Conservation (phyloP, 2,888 invertebrate genomes). For the Parelbella ahira region DNA sequence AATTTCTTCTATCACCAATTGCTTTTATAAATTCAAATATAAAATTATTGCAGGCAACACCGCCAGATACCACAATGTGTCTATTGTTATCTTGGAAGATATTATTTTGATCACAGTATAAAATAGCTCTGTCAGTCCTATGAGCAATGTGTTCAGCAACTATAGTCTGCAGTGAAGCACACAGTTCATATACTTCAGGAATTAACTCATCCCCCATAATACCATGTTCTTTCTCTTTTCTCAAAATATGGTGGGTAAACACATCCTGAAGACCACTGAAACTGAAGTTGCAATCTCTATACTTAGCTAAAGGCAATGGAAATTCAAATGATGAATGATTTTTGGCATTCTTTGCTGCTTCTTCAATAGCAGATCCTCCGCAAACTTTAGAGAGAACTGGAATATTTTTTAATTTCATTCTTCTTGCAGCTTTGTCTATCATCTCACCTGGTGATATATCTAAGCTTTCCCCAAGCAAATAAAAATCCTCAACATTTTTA, state of each 20-base stretch:
- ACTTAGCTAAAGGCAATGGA: conserved; percentile 81
- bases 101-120: conserved; percentile 82
- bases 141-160: conserved; percentile 89
- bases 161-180: conserved; percentile 90
- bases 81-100: conserved; percentile 77
- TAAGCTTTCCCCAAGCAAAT: conserved; percentile 87
- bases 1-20: conserved; percentile 84
- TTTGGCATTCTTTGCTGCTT: conserved; percentile 85
- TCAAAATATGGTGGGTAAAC: conserved; percentile 71
- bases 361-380: conserved; percentile 94
- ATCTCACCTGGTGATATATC: conserved; percentile 97
- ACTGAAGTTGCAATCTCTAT: conserved; percentile 93
- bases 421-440: conserved; percentile 94
- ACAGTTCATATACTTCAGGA: conserved; percentile 88
- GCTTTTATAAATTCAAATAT: conserved; percentile 85
- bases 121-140: conserved; percentile 90
- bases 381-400: conserved; percentile 85
- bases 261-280: conserved; percentile 90
- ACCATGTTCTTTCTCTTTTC: conserved; percentile 80
- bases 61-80: conserved; percentile 93
- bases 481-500: conserved; percentile 86
- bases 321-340: conserved; percentile 84
- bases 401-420: conserved; percentile 89
- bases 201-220: conserved; percentile 85
- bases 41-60: conserved; percentile 96